Evolutionary conservation across 1,140 invertebrate species (phyloP).

Genomic region (Pinna nobilis): DNA sequence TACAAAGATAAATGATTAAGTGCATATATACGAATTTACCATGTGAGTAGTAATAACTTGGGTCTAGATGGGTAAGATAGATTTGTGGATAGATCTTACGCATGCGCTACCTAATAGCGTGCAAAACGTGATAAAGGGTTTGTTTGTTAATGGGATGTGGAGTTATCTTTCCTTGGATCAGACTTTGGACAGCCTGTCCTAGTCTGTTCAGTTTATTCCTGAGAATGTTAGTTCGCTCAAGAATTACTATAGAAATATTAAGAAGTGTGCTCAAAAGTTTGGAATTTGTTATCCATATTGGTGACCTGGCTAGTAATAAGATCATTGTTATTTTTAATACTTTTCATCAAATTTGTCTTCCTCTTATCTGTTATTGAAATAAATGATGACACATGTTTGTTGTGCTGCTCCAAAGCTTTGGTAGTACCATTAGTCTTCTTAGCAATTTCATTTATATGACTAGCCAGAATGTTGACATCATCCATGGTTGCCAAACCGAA

Average conservation of each 20-base stretch:
- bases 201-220: conserved; percentile 11
- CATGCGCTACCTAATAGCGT: conserved; percentile 4
- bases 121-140: neutral
- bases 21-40: conserved; percentile 24
- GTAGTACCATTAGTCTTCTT: neutral
- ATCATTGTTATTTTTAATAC: conserved; percentile 22
- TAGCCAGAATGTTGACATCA: conserved; percentile 29
- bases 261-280: neutral
- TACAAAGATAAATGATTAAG: conserved; percentile 7
- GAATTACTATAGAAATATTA: conserved; percentile 9
- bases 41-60: conserved; percentile 13
- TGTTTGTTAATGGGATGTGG: conserved; percentile 17
- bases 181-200: conserved; percentile 8
- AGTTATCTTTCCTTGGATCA: conserved; percentile 26
- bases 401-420: conserved; percentile 18
- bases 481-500: conserved; percentile 28
- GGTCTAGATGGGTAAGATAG: conserved; percentile 15
- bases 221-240: conserved; percentile 5
- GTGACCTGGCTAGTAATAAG: neutral
- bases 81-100: neutral
- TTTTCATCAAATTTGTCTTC: conserved; percentile 22
- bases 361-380: conserved; percentile 16
- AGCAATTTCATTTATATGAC: conserved; percentile 27
- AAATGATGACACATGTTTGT: conserved; percentile 20
- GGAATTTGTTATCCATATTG: neutral